These are phyloP conservation scores for Catocala fraxini DNA, from an alignment of 2,888 invertebrate genomes.

Conservation along the genomic window DNA sequence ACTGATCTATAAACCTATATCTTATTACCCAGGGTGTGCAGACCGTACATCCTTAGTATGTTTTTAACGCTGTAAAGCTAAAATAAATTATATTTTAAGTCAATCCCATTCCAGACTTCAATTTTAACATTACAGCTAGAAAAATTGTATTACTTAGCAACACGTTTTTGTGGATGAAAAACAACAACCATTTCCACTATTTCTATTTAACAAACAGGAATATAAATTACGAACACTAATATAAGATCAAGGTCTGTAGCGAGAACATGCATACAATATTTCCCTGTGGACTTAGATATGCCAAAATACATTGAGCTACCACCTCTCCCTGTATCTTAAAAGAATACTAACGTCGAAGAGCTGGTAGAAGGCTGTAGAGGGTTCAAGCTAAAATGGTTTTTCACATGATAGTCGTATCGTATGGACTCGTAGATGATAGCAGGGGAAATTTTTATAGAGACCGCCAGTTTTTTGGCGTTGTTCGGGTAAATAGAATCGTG, in stretches of 20 bases:
- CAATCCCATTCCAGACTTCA: background rate
- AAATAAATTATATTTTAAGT: slow-evolving; percentile 1
- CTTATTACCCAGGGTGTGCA: too few species aligned
- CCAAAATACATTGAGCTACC: slow-evolving; percentile 33
- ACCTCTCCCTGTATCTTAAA: background rate
- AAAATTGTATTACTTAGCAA: background rate
- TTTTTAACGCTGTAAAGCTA: too few species aligned
- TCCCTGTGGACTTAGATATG: slow-evolving; percentile 44
- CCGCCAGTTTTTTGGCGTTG: slow-evolving; percentile 38
- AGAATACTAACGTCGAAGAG: slow-evolving; percentile 6
- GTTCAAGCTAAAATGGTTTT: slow-evolving; percentile 36
- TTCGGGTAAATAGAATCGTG: slow-evolving; percentile 33
- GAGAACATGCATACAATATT: slow-evolving; percentile 58
- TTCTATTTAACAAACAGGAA: slow-evolving; percentile 51
- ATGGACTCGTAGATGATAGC: slow-evolving; percentile 37
- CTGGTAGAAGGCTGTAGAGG: background rate
- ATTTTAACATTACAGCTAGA: background rate
- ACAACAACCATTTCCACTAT: slow-evolving; percentile 21
- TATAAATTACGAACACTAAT: slow-evolving; percentile 52
- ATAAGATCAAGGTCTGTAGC: slow-evolving; percentile 49
- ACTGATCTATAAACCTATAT: too few species aligned
- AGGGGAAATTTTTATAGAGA: slow-evolving; percentile 41
- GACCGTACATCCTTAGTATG: too few species aligned
- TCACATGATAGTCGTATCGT: slow-evolving; percentile 26
- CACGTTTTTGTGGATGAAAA: background rate